Percentiles rank a stretch among this genome's conserved stretches.
These are phyloP conservation scores for Falco peregrinus DNA, from an alignment of 2,797 vertebrate species.

Conservation along the genomic window DNA sequence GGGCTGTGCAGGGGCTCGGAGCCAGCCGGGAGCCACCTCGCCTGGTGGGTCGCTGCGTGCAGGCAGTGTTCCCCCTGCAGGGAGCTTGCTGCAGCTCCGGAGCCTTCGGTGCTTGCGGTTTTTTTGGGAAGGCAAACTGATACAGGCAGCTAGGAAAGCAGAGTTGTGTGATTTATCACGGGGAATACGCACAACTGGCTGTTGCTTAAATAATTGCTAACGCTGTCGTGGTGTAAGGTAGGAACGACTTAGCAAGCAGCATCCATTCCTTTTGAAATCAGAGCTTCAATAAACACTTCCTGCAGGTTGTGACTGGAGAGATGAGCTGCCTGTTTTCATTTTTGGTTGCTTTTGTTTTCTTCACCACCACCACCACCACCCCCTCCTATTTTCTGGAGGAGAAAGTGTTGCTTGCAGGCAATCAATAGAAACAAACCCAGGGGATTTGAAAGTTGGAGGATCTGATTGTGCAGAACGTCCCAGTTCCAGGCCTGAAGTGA, in stretches of 20 bases:
- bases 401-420: neutral
- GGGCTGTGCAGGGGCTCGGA: neutral
- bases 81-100: neutral
- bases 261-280: slow-evolving; percentile 24
- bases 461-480: neutral
- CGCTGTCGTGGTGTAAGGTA: neutral
- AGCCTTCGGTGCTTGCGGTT: neutral
- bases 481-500: neutral
- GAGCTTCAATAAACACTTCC: neutral
- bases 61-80: neutral
- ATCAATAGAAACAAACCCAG: neutral
- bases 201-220: neutral
- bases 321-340: neutral
- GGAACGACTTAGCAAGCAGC: neutral
- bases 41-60: fast-evolving
- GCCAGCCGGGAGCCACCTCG: neutral
- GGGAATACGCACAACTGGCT: neutral
- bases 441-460: neutral
- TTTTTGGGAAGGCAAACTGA: neutral
- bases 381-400: neutral
- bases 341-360: neutral
- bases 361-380: fast-evolving
- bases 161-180: neutral
- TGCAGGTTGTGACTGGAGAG: neutral
- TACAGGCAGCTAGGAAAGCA: neutral